Percentiles rank a stretch among this genome's conserved stretches.
These are phyloP conservation scores for Trematomus bernacchii DNA, from an alignment of 2,797 vertebrate genomes.

Conservation along the genomic window DNA sequence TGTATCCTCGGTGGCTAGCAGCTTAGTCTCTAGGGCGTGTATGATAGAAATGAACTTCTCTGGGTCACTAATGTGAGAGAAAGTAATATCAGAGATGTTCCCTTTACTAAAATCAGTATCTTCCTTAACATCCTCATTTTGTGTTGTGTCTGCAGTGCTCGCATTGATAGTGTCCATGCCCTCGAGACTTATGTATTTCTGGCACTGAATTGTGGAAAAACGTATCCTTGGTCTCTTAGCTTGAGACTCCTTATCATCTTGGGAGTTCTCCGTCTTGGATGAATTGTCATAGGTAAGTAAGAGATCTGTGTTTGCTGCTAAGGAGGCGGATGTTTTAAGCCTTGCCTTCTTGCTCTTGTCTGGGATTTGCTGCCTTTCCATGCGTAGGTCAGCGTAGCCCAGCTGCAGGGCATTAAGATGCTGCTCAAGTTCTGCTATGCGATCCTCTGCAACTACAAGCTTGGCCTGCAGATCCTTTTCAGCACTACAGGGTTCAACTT, in stretches of 20 bases:
- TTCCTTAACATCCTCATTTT: slow-evolving; percentile 87
- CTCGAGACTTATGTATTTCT: slow-evolving; percentile 90
- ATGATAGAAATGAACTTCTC: slow-evolving; percentile 95
- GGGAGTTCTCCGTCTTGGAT: slow-evolving; percentile 72
- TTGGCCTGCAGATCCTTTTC: slow-evolving; percentile 84
- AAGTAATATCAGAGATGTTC: slow-evolving; percentile 81
- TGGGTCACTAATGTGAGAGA: slow-evolving; percentile 85
- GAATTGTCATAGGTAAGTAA: slow-evolving; percentile 65
- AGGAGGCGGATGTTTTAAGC: slow-evolving; percentile 51
- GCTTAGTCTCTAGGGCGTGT: slow-evolving; percentile 92
- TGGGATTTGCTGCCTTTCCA: slow-evolving; percentile 75
- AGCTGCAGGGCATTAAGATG: slow-evolving; percentile 83
- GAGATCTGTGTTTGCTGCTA: slow-evolving; percentile 42
- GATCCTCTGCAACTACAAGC: slow-evolving; percentile 84
- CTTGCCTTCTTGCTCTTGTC: slow-evolving; percentile 72
- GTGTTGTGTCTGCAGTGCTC: slow-evolving; percentile 85
- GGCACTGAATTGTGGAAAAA: slow-evolving; percentile 95
- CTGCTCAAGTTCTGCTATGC: slow-evolving; percentile 83
- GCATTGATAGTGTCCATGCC: slow-evolving; percentile 83
- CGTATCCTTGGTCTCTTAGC: slow-evolving; percentile 92
- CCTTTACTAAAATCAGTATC: slow-evolving; percentile 83
- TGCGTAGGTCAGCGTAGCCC: slow-evolving; percentile 82
- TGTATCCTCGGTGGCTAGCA: slow-evolving; percentile 93
- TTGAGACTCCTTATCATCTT: slow-evolving; percentile 83
- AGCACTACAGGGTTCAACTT: slow-evolving; percentile 76